Percentiles rank a stretch among this genome's conserved stretches.
Evolutionary conservation across 2,888 invertebrate species (phyloP).

Genomic region (Apodemia mormo): DNA sequence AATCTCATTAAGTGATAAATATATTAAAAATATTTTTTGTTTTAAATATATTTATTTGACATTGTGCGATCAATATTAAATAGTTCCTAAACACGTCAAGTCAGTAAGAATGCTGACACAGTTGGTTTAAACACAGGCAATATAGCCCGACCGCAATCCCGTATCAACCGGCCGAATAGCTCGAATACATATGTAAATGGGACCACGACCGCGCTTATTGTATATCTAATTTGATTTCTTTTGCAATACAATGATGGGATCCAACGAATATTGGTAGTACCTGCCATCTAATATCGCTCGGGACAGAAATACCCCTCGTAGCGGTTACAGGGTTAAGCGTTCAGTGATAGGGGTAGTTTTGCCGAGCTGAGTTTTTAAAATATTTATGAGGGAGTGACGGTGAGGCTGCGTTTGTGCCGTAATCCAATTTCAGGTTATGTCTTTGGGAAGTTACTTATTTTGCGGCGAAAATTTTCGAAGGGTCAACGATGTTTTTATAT

Average conservation of each 20-base stretch:
- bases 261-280: constrained; percentile 71
- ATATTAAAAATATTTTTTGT: no score
- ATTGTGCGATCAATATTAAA: constrained; percentile 19
- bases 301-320: constrained; percentile 54
- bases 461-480: constrained; percentile 56
- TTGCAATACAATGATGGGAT: constrained; percentile 76
- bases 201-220: constrained; percentile 76
- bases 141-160: constrained; percentile 77
- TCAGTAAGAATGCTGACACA: constrained; percentile 45
- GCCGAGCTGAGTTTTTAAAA: constrained; percentile 70
- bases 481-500: constrained; percentile 65
- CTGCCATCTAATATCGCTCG: constrained; percentile 68
- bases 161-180: constrained; percentile 76
- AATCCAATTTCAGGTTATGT: constrained; percentile 81
- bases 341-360: constrained; percentile 68
- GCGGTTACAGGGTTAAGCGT: constrained; percentile 70
- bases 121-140: constrained; percentile 61
- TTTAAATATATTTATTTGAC: not conserved
- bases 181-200: constrained; percentile 79
- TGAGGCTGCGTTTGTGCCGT: constrained; percentile 64
- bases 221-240: constrained; percentile 81
- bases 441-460: constrained; percentile 76
- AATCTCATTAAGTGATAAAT: no score
- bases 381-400: constrained; percentile 74
- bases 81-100: constrained; percentile 46